Evolutionary conservation across 2,888 invertebrate genomes (phyloP).

Genomic region (Ceratothoa steindachneri): DNA sequence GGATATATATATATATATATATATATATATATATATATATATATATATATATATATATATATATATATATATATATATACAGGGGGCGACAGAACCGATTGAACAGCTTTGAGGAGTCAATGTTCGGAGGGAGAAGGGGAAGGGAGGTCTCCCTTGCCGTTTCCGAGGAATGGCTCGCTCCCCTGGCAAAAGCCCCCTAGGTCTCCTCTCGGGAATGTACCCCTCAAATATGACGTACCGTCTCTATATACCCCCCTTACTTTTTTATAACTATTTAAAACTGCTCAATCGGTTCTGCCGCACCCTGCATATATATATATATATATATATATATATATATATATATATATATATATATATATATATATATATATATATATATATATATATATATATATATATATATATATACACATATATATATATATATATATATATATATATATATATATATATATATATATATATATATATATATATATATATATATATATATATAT

Average conservation of each 20-base stretch:
- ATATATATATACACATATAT: conserved; percentile 11
- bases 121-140: no score
- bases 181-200: no score
- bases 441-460: conserved; percentile 13
- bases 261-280: no score
- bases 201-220: no score
- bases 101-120: no score
- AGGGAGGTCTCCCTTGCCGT: no score
- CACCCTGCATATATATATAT: no score
- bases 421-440: conserved; percentile 12
- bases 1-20: background rate
- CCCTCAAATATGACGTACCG: no score
- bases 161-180: no score
- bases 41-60: background rate
- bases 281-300: no score
- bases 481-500: conserved; percentile 16
- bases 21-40: background rate
- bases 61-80: conserved; percentile 4
- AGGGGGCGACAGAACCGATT: no score
- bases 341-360: conserved; percentile 10
- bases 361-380: conserved; percentile 15
- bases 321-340: conserved; percentile 8
- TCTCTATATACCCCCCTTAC: no score
- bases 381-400: conserved; percentile 12
- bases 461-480: conserved; percentile 15